Conservation (phyloP, 2,797 vertebrate genomes). For the Sebastiscus tertius region DNA sequence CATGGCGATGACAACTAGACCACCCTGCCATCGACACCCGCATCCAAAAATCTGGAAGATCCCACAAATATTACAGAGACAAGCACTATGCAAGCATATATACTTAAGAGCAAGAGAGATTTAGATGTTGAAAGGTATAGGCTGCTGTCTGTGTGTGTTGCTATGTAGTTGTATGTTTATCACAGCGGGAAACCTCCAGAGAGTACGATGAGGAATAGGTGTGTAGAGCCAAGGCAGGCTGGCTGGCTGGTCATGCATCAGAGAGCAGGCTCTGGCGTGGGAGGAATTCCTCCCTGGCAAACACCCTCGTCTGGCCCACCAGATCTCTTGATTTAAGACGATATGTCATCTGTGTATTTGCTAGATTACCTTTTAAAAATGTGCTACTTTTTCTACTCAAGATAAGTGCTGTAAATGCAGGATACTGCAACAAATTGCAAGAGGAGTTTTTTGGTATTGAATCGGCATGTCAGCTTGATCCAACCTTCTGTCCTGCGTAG, state of each 20-base stretch:
- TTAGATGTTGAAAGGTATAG: constrained; percentile 33
- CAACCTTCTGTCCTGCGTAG: not conserved
- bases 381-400: not conserved
- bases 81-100: not conserved
- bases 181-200: constrained; percentile 13
- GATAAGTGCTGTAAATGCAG: constrained; percentile 13
- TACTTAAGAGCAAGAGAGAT: constrained; percentile 10
- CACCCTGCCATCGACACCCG: not conserved
- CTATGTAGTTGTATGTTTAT: constrained; percentile 56
- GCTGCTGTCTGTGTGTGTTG: constrained; percentile 41
- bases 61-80: not conserved
- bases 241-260: constrained; percentile 46
- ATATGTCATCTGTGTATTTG: constrained; percentile 38
- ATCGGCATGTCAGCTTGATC: not conserved
- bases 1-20: not conserved
- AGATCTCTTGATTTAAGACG: constrained; percentile 54
- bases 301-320: constrained; percentile 33
- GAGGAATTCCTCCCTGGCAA: constrained; percentile 54
- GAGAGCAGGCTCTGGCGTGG: constrained; percentile 36
- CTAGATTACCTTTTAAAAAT: constrained; percentile 32
- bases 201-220: constrained; percentile 40
- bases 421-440: not conserved
- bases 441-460: constrained; percentile 5
- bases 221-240: constrained; percentile 16
- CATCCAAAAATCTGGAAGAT: constrained; percentile 1